Conservation (phyloP, 64 coral and sea anemone genomes). For the Stichodactyla mertensii region DNA sequence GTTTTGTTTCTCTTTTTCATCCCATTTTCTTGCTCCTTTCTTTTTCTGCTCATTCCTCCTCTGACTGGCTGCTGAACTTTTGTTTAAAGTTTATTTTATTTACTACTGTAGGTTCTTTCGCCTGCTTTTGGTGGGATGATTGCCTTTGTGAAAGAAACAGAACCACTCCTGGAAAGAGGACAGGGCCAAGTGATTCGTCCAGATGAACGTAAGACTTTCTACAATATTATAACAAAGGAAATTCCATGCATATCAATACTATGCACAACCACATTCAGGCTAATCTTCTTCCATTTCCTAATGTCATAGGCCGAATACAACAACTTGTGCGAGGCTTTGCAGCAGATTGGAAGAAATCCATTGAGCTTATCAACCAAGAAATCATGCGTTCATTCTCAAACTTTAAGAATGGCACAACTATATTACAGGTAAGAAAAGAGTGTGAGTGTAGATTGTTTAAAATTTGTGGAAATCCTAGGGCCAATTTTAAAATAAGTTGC, state of each 20-base stretch:
- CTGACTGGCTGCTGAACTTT: neutral
- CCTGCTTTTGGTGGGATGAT: conserved; percentile 97
- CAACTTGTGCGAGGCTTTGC: conserved; percentile 95
- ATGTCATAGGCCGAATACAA: conserved; percentile 64
- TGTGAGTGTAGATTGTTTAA: too few species aligned
- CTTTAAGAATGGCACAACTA: conserved; percentile 94
- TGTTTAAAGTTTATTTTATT: neutral
- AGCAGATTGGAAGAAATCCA: conserved; percentile 91
- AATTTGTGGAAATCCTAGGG: too few species aligned
- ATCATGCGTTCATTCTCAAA: conserved; percentile 99
- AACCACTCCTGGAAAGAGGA: conserved; percentile 79
- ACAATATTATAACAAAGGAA: neutral
- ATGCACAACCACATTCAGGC: too few species aligned
- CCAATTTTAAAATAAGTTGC: too few species aligned
- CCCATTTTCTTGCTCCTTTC: neutral
- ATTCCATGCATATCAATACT: too few species aligned
- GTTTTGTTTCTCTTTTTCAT: neutral
- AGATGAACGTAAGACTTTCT: conserved; percentile 73
- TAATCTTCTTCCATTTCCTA: neutral
- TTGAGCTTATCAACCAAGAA: conserved; percentile 97
- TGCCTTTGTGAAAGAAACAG: conserved; percentile 88
- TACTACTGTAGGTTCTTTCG: conserved; percentile 61
- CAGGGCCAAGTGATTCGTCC: conserved; percentile 80
- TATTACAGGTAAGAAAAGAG: conserved; percentile 93
- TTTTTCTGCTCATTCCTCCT: neutral